phyloP scores from a whole-genome alignment of 2,888 invertebrate genomes.

The Zelleria hepariella region DNA sequence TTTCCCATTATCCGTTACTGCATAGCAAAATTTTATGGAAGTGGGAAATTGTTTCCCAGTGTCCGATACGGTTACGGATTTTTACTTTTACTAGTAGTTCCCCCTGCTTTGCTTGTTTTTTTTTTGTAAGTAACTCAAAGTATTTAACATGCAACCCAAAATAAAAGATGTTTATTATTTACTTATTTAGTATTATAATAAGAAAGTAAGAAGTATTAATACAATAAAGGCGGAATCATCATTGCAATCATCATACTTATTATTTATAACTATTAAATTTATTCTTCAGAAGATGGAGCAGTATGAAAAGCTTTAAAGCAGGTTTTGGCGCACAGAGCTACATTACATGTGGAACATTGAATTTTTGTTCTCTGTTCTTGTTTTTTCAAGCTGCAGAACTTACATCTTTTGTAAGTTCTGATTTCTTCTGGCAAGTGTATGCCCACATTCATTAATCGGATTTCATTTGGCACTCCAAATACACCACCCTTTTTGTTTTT shows the following conservation, averaged over 20 bases:
- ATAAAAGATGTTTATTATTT: background rate
- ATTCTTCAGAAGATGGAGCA: background rate
- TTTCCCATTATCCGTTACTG: conserved; percentile 2
- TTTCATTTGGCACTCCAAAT: conserved; percentile 13
- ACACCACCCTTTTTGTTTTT: conserved; percentile 14
- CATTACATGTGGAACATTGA: conserved; percentile 7
- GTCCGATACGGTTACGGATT: background rate
- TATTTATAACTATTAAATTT: background rate
- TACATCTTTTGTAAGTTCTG: conserved; percentile 12
- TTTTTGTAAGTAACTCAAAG: background rate
- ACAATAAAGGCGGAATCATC: background rate
- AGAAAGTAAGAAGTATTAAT: background rate
- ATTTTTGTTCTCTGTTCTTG: conserved; percentile 11
- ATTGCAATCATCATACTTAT: background rate
- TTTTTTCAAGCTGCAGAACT: conserved; percentile 12
- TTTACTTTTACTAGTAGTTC: conserved; percentile 2
- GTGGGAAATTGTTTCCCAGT: conserved; percentile 6
- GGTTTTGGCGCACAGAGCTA: conserved; percentile 1
- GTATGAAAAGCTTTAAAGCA: conserved; percentile 5
- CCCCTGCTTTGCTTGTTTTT: background rate
- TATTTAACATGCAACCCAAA: background rate
- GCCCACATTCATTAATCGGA: conserved; percentile 12
- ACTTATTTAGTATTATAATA: background rate
- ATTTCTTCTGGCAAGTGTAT: conserved; percentile 11
- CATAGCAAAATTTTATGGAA: background rate